Percentiles rank a stretch among this genome's conserved stretches.
Conservation (phyloP, 2,888 invertebrate species). For the Sarcophaga rosellei region DNA sequence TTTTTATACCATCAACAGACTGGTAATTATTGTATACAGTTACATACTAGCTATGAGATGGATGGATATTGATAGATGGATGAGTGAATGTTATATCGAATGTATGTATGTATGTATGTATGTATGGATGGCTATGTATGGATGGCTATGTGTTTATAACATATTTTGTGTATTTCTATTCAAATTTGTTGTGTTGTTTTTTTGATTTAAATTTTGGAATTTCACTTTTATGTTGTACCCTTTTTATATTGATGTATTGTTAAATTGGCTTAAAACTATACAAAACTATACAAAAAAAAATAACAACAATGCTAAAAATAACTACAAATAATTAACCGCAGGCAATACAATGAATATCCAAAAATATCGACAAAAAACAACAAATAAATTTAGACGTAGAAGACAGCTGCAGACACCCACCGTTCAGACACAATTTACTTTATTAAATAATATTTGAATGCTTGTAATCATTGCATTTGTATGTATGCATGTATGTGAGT, state of each 20-base stretch:
- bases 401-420: constrained; percentile 60
- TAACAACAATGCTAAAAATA: constrained; percentile 9
- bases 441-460: constrained; percentile 1
- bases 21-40: constrained; percentile 19
- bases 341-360: constrained; percentile 32
- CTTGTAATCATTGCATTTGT: neutral
- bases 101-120: too few relatives aligned
- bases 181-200: neutral
- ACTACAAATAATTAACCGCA: constrained; percentile 48
- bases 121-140: constrained; percentile 12
- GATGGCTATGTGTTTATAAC: constrained; percentile 1
- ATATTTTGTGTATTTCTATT: constrained; percentile 8
- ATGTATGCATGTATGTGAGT: too few relatives aligned
- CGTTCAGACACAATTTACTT: constrained; percentile 42
- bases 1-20: constrained; percentile 75
- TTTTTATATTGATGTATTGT: constrained; percentile 13
- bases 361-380: constrained; percentile 2
- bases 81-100: constrained; percentile 11
- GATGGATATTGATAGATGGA: neutral
- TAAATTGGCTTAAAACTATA: constrained; percentile 6
- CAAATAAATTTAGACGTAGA: neutral
- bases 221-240: constrained; percentile 49
- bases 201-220: constrained; percentile 51
- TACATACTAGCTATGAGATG: neutral
- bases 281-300: neutral